phyloP scores from a whole-genome alignment of 2,888 invertebrate species.

The Onthophagus sagittarius region DNA sequence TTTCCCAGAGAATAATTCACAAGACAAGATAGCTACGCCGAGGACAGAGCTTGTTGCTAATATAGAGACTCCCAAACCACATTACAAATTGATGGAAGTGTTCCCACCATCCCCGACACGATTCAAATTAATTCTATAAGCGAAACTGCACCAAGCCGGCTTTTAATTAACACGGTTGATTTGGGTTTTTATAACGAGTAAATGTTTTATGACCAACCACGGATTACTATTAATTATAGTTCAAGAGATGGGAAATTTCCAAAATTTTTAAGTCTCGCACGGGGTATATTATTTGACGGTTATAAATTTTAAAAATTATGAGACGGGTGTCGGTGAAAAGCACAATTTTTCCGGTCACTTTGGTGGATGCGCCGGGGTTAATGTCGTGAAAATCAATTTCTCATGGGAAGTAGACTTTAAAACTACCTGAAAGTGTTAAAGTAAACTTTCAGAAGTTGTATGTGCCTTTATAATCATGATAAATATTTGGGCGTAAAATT shows the following conservation, averaged over 20 bases:
- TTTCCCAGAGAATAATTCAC: neutral
- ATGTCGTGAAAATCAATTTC: neutral
- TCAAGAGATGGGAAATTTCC: neutral
- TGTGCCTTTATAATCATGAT: no score
- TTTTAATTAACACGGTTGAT: neutral
- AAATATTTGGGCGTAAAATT: no score
- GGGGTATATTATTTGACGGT: neutral
- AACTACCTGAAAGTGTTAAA: neutral
- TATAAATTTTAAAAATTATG: neutral
- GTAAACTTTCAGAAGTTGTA: no score
- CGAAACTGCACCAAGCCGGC: neutral
- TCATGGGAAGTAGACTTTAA: neutral
- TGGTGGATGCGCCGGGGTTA: neutral
- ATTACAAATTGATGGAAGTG: neutral
- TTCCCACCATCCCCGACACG: neutral
- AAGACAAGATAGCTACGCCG: neutral
- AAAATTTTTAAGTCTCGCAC: neutral
- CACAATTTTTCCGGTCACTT: neutral
- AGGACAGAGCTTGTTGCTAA: neutral
- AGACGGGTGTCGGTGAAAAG: neutral
- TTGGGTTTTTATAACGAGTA: neutral
- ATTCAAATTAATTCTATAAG: neutral
- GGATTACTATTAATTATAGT: neutral
- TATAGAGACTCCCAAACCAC: neutral
- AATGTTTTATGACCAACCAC: neutral